phyloP scores from a whole-genome alignment of 2,888 invertebrate species.

The Xanthia icteritia region DNA sequence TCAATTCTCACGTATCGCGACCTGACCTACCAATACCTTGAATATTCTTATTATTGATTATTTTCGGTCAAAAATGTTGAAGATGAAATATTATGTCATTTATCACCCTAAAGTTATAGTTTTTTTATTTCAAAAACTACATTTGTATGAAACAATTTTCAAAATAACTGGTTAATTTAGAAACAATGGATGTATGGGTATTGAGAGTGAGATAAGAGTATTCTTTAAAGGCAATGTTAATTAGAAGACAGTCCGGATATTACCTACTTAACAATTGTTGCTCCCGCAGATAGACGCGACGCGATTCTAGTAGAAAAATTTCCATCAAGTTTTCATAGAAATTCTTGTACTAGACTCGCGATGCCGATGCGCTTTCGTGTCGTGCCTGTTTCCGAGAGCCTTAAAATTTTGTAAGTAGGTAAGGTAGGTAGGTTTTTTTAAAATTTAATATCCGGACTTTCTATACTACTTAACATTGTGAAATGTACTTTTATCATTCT shows the following conservation, averaged over 20 bases:
- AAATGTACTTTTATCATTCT: not conserved
- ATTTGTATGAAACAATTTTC: not conserved
- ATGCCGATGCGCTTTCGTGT: too few relatives aligned
- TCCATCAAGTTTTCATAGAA: too few relatives aligned
- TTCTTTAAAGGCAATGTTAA: too few relatives aligned
- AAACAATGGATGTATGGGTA: not conserved
- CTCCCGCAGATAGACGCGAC: too few relatives aligned
- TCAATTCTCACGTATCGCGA: conserved; percentile 27
- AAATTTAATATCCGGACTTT: not conserved
- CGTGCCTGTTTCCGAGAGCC: too few relatives aligned
- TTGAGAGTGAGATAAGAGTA: too few relatives aligned
- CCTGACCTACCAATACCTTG: not conserved
- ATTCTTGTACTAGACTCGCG: too few relatives aligned
- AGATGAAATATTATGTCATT: not conserved
- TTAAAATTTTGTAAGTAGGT: not conserved
- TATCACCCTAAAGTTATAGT: not conserved
- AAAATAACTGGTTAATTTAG: not conserved
- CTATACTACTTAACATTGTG: not conserved
- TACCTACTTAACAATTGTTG: too few relatives aligned
- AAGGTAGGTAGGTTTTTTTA: too few relatives aligned
- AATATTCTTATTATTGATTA: conserved; percentile 11
- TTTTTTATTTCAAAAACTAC: not conserved
- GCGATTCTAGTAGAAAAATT: too few relatives aligned
- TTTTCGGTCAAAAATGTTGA: conserved; percentile 3
- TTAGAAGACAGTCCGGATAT: too few relatives aligned